These are phyloP conservation scores for Panthera leo DNA, from an alignment of 2,113 vertebrate species.

Conservation along the genomic window DNA sequence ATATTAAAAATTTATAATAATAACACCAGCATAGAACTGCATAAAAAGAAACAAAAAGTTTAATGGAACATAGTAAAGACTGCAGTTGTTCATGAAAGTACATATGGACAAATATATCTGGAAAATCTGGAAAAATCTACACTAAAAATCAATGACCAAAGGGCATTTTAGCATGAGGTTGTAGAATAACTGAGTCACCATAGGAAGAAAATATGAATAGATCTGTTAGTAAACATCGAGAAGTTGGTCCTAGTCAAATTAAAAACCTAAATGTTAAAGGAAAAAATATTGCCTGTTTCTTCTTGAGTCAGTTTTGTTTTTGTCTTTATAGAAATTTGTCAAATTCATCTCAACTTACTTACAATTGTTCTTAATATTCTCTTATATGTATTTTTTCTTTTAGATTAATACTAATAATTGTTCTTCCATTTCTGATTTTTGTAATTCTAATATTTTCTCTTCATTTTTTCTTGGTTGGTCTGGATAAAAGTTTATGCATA, in stretches of 20 bases:
- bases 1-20: neutral
- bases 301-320: neutral
- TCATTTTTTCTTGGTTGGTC: neutral
- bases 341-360: neutral
- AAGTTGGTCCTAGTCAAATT: neutral
- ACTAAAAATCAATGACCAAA: neutral
- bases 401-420: neutral
- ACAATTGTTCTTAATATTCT: neutral
- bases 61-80: neutral
- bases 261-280: neutral
- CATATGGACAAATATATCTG: neutral
- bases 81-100: neutral
- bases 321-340: neutral
- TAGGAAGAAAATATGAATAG: neutral
- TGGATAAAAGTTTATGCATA: neutral
- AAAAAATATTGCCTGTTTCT: neutral
- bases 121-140: neutral
- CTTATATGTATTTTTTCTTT: neutral
- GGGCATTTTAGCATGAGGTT: neutral
- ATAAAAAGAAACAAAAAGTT: neutral
- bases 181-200: neutral
- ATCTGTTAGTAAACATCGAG: neutral
- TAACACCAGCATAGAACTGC: neutral
- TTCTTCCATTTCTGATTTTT: neutral
- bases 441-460: neutral